Percentiles rank a stretch among this genome's conserved stretches.
Evolutionary conservation across 2,797 vertebrate genomes (phyloP).

Genomic region (Phataginus tricuspis): DNA sequence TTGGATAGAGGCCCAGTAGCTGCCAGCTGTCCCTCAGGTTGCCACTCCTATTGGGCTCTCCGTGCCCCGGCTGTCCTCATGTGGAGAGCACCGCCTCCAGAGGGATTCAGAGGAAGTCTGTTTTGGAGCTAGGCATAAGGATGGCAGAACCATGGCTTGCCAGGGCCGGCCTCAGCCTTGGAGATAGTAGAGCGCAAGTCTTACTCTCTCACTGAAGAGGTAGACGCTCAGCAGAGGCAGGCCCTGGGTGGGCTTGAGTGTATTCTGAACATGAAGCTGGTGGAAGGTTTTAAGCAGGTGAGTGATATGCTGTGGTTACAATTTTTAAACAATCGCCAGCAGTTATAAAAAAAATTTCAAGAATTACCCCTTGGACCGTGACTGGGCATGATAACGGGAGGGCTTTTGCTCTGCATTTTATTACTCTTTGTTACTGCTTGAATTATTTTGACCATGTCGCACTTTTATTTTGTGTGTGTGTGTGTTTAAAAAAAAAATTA

Average conservation of each 20-base stretch:
- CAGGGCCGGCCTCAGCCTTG: background rate
- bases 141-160: background rate
- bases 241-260: background rate
- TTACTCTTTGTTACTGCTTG: background rate
- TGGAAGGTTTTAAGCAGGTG: background rate
- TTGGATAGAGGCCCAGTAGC: background rate
- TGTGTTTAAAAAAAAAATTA: background rate
- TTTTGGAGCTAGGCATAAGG: background rate
- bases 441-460: background rate
- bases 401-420: background rate
- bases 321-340: background rate
- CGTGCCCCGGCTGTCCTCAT: background rate
- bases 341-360: background rate
- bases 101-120: background rate
- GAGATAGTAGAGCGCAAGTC: background rate
- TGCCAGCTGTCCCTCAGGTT: background rate
- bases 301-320: background rate
- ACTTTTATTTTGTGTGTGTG: background rate
- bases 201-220: background rate
- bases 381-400: background rate
- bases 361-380: background rate
- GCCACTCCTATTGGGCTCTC: background rate
- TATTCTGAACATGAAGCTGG: background rate
- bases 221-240: background rate
- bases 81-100: too few species aligned